phyloP scores from a whole-genome alignment of 2,113 vertebrate genomes.

The Sorex araneus region DNA sequence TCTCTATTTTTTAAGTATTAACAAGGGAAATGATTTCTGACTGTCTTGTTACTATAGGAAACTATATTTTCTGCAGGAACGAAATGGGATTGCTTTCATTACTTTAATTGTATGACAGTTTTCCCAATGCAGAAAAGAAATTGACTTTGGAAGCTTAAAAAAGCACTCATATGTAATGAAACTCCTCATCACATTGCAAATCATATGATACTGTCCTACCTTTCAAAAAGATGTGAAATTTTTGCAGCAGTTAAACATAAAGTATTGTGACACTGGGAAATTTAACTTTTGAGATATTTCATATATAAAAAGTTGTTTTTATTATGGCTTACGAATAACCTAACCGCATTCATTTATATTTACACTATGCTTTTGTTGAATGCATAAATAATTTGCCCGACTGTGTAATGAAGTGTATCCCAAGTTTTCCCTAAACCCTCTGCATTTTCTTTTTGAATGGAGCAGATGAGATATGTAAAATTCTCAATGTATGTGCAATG shows the following conservation, averaged over 20 bases:
- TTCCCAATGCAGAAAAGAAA: constrained; percentile 35
- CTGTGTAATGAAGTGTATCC: constrained; percentile 63
- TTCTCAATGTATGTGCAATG: constrained; percentile 43
- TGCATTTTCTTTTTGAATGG: constrained; percentile 13
- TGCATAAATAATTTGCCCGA: constrained; percentile 74
- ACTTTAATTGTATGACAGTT: constrained; percentile 68
- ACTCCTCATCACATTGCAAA: constrained; percentile 76
- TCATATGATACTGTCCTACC: constrained; percentile 66
- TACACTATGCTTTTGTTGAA: constrained; percentile 75
- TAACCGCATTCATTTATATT: constrained; percentile 78
- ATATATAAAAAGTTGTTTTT: constrained; percentile 58
- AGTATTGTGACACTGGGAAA: constrained; percentile 74
- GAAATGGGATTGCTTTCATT: constrained; percentile 67
- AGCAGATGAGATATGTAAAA: not conserved
- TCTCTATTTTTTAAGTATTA: constrained; percentile 28
- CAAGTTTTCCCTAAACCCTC: constrained; percentile 57
- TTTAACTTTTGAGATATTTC: constrained; percentile 85
- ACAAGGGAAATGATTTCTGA: constrained; percentile 57
- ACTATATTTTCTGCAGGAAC: constrained; percentile 52
- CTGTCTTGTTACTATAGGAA: constrained; percentile 48
- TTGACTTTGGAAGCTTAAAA: constrained; percentile 64
- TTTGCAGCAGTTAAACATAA: constrained; percentile 71
- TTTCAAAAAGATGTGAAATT: constrained; percentile 75
- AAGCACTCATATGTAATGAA: constrained; percentile 71
- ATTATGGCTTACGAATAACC: constrained; percentile 74